These are phyloP conservation scores for Eudasyphora cyanicolor DNA, from an alignment of 2,888 invertebrate species.

Conservation along the genomic window DNA sequence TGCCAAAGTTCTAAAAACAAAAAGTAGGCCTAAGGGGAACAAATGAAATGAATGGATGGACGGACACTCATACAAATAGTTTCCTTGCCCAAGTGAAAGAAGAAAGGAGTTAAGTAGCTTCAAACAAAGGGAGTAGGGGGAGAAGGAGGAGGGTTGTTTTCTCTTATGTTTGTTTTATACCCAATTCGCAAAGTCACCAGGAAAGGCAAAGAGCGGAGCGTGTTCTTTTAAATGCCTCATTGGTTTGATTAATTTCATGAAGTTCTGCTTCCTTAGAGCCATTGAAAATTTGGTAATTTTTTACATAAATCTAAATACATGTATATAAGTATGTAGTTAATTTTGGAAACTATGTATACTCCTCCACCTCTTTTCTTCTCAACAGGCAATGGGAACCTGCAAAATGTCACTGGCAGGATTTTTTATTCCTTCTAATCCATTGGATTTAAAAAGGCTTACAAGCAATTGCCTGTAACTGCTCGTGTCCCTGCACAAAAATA, in stretches of 20 bases:
- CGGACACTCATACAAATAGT: too few relatives aligned
- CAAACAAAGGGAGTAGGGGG: neutral
- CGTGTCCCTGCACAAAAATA: neutral
- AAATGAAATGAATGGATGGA: neutral
- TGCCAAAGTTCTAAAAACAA: constrained; percentile 43
- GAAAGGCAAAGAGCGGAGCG: neutral
- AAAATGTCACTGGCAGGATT: neutral
- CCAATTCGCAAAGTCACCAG: neutral
- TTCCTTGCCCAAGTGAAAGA: neutral
- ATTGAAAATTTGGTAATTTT: too few relatives aligned
- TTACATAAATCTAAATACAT: too few relatives aligned
- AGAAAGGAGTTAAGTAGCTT: neutral
- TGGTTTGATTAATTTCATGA: constrained; percentile 41
- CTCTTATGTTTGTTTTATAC: neutral
- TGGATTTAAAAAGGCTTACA: neutral
- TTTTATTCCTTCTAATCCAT: neutral
- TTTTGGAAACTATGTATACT: constrained; percentile 10
- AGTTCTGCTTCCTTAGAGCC: neutral
- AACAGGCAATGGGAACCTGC: neutral
- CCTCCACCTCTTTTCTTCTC: neutral
- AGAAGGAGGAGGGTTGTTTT: neutral
- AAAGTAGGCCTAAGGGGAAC: constrained; percentile 2
- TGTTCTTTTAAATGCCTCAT: constrained; percentile 49
- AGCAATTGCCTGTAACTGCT: neutral
- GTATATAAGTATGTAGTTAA: too few relatives aligned